phyloP scores from a whole-genome alignment of 2,113 vertebrate species.

The Clupea harengus region DNA sequence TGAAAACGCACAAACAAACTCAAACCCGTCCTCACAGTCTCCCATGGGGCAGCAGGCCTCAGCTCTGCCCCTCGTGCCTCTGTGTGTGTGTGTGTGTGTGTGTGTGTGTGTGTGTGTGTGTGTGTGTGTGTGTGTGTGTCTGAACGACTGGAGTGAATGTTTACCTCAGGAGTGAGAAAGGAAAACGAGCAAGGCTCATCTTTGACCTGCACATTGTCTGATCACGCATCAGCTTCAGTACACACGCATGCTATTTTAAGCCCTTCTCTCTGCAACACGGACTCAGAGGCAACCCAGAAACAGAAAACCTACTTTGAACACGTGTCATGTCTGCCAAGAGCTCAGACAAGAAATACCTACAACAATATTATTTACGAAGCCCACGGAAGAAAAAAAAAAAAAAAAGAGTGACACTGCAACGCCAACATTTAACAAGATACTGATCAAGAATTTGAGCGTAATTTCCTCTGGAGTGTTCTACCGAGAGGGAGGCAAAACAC shows the following conservation, averaged over 20 bases:
- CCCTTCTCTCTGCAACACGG: constrained; percentile 35
- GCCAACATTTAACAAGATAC: background rate
- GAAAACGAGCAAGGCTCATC: constrained; percentile 66
- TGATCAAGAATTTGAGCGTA: constrained; percentile 7
- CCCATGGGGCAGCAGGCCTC: background rate
- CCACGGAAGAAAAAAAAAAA: background rate
- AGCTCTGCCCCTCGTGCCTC: background rate
- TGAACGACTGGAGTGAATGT: constrained; percentile 53
- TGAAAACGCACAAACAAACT: background rate
- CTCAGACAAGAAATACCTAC: background rate
- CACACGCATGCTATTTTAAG: constrained; percentile 67
- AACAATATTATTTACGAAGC: background rate
- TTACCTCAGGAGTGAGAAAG: constrained; percentile 68
- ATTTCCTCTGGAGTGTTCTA: background rate
- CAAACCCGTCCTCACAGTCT: background rate
- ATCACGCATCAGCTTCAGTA: constrained; percentile 58
- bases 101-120: constrained; percentile 21
- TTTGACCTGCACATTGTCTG: constrained; percentile 72
- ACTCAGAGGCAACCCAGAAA: constrained; percentile 37
- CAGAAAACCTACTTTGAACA: constrained; percentile 48
- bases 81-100: constrained; percentile 16
- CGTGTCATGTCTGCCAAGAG: constrained; percentile 14
- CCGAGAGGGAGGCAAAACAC: background rate
- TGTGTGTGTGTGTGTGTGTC: constrained; percentile 51
- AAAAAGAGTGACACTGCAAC: background rate